phyloP scores from a whole-genome alignment of 2,888 invertebrate species.

The Furcula furcula region DNA sequence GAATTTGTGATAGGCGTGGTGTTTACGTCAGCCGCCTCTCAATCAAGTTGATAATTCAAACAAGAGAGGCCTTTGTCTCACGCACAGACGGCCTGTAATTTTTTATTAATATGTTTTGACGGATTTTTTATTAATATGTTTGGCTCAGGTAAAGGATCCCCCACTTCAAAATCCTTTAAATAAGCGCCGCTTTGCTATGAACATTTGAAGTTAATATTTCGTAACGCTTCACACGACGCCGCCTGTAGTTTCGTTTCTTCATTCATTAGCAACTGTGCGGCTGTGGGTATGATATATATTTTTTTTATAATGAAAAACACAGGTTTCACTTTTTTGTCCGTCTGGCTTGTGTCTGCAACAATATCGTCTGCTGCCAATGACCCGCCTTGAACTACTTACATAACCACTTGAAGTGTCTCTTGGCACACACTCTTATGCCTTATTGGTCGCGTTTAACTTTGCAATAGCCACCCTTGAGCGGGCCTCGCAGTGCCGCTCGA shows the following conservation, averaged over 20 bases:
- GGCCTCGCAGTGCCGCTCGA: slow-evolving; percentile 27
- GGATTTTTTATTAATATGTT: slow-evolving; percentile 6
- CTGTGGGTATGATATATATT: slow-evolving; percentile 22
- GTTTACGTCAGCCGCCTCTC: slow-evolving; percentile 23
- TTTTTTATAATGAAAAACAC: slow-evolving; percentile 55
- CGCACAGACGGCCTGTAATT: background rate
- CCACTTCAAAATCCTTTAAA: slow-evolving; percentile 17
- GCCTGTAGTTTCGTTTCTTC: slow-evolving; percentile 25
- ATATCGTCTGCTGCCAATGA: slow-evolving; percentile 65
- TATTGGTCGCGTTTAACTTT: slow-evolving; percentile 34
- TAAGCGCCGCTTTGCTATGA: slow-evolving; percentile 3
- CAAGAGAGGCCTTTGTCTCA: slow-evolving; percentile 15
- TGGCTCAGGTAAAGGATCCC: slow-evolving; percentile 5
- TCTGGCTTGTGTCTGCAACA: slow-evolving; percentile 71
- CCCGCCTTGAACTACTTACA: slow-evolving; percentile 77
- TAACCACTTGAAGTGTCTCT: slow-evolving; percentile 47
- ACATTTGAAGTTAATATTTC: background rate
- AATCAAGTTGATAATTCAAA: slow-evolving; percentile 13
- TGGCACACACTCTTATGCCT: slow-evolving; percentile 36
- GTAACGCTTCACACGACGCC: background rate
- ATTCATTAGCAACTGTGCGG: slow-evolving; percentile 28
- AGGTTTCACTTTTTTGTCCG: slow-evolving; percentile 78
- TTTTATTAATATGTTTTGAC: slow-evolving; percentile 6
- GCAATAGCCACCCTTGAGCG: slow-evolving; percentile 31
- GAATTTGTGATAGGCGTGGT: slow-evolving; percentile 4